Conservation (phyloP, 2,113 vertebrate genomes). For the Globicephala melas region DNA sequence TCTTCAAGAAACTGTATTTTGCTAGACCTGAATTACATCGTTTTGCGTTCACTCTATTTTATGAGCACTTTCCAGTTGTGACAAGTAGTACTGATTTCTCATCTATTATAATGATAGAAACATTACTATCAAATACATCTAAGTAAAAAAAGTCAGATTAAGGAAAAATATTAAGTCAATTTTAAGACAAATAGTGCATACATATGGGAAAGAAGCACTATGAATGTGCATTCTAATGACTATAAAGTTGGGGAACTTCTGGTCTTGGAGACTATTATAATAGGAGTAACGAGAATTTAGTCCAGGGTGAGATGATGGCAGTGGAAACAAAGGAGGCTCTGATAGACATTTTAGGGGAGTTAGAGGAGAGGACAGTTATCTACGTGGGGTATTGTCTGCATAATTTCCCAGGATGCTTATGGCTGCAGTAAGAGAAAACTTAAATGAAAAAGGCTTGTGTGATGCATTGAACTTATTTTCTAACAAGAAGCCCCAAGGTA, state of each 20-base stretch:
- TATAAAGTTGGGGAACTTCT: neutral
- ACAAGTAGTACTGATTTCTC: neutral
- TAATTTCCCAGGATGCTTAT: neutral
- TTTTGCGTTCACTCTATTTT: neutral
- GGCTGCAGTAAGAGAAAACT: neutral
- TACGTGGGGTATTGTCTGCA: neutral
- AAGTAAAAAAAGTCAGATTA: neutral
- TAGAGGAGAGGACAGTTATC: neutral
- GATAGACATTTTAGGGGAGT: neutral
- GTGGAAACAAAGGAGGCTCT: neutral
- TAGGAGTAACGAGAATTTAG: neutral
- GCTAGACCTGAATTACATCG: neutral
- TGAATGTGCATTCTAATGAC: neutral
- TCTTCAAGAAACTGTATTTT: neutral
- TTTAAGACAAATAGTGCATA: neutral
- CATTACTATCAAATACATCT: neutral
- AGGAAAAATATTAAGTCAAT: neutral
- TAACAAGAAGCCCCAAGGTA: neutral
- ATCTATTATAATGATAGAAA: neutral
- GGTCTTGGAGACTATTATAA: neutral
- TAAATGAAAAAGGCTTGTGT: neutral
- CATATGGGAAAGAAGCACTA: neutral
- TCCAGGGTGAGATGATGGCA: neutral
- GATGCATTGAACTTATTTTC: slow-evolving; percentile 1
- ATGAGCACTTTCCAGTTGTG: neutral